phyloP scores from a whole-genome alignment of 2,797 vertebrate genomes.

The Darevskia mixta region DNA sequence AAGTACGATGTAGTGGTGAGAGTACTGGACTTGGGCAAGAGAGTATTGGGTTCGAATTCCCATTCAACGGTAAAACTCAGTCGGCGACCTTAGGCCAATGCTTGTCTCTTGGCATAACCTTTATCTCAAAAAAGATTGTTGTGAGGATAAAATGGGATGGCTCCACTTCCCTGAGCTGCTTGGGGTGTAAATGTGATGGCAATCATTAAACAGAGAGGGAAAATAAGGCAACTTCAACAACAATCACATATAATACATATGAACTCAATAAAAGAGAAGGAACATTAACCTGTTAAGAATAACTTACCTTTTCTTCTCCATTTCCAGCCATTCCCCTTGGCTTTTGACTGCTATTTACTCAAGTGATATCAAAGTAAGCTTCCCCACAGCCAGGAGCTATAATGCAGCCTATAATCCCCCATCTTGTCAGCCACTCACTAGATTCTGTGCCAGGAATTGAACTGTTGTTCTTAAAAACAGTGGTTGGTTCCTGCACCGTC shows the following conservation, averaged over 20 bases:
- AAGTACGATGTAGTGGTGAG: neutral
- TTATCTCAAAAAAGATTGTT: neutral
- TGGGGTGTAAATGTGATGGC: neutral
- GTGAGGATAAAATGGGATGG: neutral
- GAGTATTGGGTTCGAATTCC: neutral
- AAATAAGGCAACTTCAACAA: neutral
- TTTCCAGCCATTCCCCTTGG: conserved; percentile 40
- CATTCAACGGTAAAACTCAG: neutral
- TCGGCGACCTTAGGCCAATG: neutral
- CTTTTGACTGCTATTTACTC: conserved; percentile 58
- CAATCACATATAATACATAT: conserved; percentile 15
- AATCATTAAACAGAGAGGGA: neutral
- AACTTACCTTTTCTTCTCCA: conserved; percentile 3
- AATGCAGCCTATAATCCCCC: conserved; percentile 48
- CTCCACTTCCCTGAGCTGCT: neutral
- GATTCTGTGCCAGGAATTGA: conserved; percentile 63
- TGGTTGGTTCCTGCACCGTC: conserved; percentile 15
- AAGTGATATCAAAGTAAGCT: conserved; percentile 60
- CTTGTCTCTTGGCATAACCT: neutral
- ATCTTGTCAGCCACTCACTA: conserved; percentile 49
- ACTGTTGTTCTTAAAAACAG: conserved; percentile 67
- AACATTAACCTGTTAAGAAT: conserved; percentile 38
- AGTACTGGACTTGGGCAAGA: neutral
- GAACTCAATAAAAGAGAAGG: conserved; percentile 8
- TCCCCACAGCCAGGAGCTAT: conserved; percentile 52